phyloP scores from a whole-genome alignment of 1,140 invertebrate species.

The Oedothorax gibbosus region DNA sequence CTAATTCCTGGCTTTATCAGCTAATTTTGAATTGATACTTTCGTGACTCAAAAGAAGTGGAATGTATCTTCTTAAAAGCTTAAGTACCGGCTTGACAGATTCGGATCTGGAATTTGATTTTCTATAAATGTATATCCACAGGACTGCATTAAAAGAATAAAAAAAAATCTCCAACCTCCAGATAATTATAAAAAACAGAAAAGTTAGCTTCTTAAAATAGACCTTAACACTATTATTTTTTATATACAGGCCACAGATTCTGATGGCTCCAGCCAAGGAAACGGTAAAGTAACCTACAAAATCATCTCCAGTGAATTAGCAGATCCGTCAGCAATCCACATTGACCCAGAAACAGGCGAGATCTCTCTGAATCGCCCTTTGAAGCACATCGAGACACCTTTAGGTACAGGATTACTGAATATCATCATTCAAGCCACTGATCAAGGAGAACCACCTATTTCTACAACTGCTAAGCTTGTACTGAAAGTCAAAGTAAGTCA shows the following conservation, averaged over 20 bases:
- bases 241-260: conserved; percentile 56
- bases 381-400: conserved; percentile 50
- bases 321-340: conserved; percentile 63
- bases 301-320: conserved; percentile 76
- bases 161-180: no score
- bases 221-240: background rate
- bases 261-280: conserved; percentile 76
- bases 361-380: conserved; percentile 74
- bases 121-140: no score
- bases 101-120: no score
- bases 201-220: background rate
- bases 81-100: no score
- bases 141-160: no score
- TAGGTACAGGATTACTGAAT: conserved; percentile 38
- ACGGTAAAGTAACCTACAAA: conserved; percentile 76
- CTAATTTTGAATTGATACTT: no score
- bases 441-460: conserved; percentile 74
- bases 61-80: no score
- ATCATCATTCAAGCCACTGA: conserved; percentile 74
- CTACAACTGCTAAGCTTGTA: conserved; percentile 75
- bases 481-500: conserved; percentile 77
- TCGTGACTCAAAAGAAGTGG: no score
- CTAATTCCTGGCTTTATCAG: no score
- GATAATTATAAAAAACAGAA: no score
- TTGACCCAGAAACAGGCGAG: conserved; percentile 79